A percentile compares a stretch with the other conserved stretches of the same genome.
Evolutionary conservation across 2,113 vertebrate genomes (phyloP).

Genomic region (Marmota flaviventris): DNA sequence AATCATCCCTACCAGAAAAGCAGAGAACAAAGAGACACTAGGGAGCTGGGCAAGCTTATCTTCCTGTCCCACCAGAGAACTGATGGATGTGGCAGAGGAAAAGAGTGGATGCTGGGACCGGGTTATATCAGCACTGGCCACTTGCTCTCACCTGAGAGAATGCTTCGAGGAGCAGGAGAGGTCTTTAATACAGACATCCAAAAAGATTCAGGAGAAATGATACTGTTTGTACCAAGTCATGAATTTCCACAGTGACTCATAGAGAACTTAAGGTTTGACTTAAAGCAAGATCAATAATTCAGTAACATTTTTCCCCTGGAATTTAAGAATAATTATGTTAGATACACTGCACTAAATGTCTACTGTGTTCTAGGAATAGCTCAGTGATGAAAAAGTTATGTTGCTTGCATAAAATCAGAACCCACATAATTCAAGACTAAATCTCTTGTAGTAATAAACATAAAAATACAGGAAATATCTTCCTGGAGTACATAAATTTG

Average conservation of each 20-base stretch:
- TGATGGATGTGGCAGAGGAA: neutral
- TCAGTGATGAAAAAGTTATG: neutral
- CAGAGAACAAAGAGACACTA: neutral
- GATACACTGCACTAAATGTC: neutral
- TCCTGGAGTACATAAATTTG: slow-evolving; percentile 27
- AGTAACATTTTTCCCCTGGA: neutral
- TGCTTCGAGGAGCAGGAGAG: neutral
- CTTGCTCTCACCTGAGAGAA: neutral
- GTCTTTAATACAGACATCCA: neutral
- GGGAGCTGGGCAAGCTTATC: neutral
- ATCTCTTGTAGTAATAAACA: neutral
- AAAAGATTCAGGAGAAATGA: neutral
- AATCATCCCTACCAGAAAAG: slow-evolving; percentile 56
- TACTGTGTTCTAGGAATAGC: neutral
- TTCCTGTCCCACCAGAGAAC: neutral
- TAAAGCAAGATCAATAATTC: slow-evolving; percentile 49
- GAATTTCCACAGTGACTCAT: neutral
- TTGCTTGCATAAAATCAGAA: slow-evolving; percentile 39
- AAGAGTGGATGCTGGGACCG: neutral
- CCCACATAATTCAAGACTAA: slow-evolving; percentile 46
- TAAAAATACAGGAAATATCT: neutral
- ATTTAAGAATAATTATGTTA: slow-evolving; percentile 30
- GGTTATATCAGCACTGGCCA: neutral
- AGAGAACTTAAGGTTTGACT: neutral
- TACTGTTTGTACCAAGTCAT: neutral